Evolutionary conservation across 2,113 vertebrate species (phyloP), one percentile per base, ranked within the genome.

Genomic region (Passer domesticus): DNA sequence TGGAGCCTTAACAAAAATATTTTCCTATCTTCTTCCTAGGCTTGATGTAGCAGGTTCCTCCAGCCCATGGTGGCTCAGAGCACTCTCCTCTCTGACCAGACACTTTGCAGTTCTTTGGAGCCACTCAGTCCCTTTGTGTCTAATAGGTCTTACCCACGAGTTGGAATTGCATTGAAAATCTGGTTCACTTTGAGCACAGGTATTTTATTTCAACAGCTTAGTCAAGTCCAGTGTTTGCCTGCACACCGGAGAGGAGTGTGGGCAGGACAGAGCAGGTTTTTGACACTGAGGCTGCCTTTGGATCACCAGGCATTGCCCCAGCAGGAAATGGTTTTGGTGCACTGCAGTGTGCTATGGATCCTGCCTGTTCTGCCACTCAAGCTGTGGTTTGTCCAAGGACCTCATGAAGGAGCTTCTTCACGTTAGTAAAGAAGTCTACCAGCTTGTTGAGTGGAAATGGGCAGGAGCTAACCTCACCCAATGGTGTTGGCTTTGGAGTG

Each of bases 251-350:
- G 39, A 46, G 18, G 24, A 50, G 12, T 2, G 3, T 10, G 37
- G 31, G 2, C 31, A 50, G 37, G 31, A 37, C 12, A 52, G 31
- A 72, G n/a, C 18, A 58, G 52, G 24, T 1, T 47, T 44, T 30
- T 67, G 76, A 15, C 22, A 2, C 52, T 39, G 41, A 46, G 37
- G 63, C 23, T 63, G 41, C 76, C 27, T 53, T 49, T 69, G 46
- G 52, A 23, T 47, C 23, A 56, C 15, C 55, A 67, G 56, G 22
- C 53, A 16, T 35, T 37, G 43, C 25, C 9, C 35, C 72, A 64
- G 28, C 20, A 44, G 37, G 16, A 66, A 31, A 41, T 0, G 13
- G 52, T 12, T 1, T 5, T 0, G 1, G 22, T 31, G 20, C 22
- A 27, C 25, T 43, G 22, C 53, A 47, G 15, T 0, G 0, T 16